Evolutionary conservation across 2,113 vertebrate species (phyloP).

Genomic region (Pontoporia blainvillei): DNA sequence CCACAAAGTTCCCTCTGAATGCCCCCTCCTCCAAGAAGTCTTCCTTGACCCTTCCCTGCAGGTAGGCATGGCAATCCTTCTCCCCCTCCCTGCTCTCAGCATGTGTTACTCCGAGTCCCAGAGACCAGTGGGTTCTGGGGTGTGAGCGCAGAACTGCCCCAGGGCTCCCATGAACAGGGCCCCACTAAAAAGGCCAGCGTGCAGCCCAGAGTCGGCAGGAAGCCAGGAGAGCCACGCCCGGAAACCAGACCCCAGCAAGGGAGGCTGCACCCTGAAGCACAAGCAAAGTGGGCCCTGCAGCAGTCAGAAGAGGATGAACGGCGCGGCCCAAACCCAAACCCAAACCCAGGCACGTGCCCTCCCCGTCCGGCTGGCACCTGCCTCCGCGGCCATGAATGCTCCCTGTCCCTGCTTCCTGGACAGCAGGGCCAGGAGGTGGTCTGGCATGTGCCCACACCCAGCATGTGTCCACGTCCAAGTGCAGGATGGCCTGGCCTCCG

Average conservation of each 20-base stretch:
- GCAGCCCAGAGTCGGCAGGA: background rate
- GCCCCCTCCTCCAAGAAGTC: background rate
- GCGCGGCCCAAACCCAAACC: background rate
- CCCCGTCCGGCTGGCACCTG: background rate
- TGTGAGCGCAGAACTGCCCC: background rate
- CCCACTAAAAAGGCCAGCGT: background rate
- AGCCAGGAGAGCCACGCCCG: background rate
- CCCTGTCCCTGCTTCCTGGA: background rate
- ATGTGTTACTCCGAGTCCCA: background rate
- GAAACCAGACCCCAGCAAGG: background rate
- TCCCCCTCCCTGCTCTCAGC: background rate
- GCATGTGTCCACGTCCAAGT: no score
- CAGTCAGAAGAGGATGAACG: fast-evolving
- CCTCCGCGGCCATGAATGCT: background rate
- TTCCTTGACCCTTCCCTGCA: background rate
- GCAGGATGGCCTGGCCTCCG: background rate
- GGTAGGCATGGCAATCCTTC: background rate
- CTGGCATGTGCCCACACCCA: background rate
- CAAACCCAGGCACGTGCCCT: background rate
- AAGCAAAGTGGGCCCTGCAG: fast-evolving
- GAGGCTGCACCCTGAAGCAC: no score
- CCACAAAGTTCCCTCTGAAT: background rate
- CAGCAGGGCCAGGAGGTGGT: fast-evolving
- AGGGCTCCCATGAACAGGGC: background rate
- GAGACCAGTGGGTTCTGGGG: background rate